Base-by-base conservation (phyloP, 2,113 vertebrate genomes). In the Stegastes partitus region DNA sequence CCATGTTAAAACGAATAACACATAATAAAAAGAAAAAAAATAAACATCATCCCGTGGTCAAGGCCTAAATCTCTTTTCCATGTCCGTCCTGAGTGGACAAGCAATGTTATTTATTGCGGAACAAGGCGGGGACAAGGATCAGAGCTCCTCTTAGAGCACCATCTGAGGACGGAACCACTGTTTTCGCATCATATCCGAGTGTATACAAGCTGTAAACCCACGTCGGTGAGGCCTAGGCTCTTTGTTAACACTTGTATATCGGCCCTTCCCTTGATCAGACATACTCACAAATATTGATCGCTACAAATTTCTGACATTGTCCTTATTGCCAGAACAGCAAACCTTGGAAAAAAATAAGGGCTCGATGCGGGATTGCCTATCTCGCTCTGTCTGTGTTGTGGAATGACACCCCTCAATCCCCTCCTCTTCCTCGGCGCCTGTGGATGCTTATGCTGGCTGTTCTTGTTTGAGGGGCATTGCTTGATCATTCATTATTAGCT, bases 401-500 rank as follows among this genome's bases (percentile, higher is more conserved):
- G 72, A 88, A 84, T 77, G 77, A 83, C 58, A 71, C 71, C 53
- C 56, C n/a, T 23, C 61, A 25, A 44, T 22, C 15, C 10, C 44
- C 6, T 16, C 23, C 34, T 34, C 58, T 28, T 70, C 54, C 47
- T 55, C 45, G 10, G 11, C 62, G 76, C 58, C 76, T 56, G 67
- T 81, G 82, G 75, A 83, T 82, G 72, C 74, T 53, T 84, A 53
- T 65, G 65, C 50, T 72, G 78, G 71, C 84, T 75, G 54, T 79
- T 89, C 82, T 73, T 88, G 82, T 91, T 88, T 88, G 92, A 90
- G 90, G 84, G 84, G 82, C 92, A 93, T 91, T 93, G 94, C 93
- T 94, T 93, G 92, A 95, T 96, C 95, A 94, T 95, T 95, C 93
- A 91, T 95, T 95, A 96, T 94, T 94, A 92, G 91, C 91, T 93